Base-by-base conservation (phyloP, 2,113 vertebrate genomes). In the Condylura cristata region DNA sequence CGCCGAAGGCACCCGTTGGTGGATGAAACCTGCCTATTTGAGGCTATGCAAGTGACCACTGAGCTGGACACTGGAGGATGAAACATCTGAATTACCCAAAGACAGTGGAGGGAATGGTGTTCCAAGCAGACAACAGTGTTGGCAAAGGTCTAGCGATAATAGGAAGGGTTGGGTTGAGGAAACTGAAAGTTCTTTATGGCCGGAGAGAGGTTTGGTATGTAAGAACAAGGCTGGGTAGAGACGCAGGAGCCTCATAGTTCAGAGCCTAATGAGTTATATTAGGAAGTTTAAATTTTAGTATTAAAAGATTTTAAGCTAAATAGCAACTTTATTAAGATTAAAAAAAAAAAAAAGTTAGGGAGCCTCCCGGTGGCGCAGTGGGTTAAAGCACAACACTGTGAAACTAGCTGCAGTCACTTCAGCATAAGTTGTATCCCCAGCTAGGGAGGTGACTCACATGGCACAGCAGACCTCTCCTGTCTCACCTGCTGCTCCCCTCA, bases 221-320 rank as follows among this genome's bases (percentile, higher is more conserved):
- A 30, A 28, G 89, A 22, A 71, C 48, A 53, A 26, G 26, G 20
- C 37, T 37, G 32, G 4, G 26, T 16, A 66, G 26, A 46, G 58
- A 72, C 28, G 8, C 22, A 32, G 26, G 7, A 5, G 74, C 74
- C 56, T 68, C 71, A 37, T 86, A 39, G 24, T 51, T 93, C 28
- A 61, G 85, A 93, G 14, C 74, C 28, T 61, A 71, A 41, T 87
- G 68, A 91, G 4, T 26, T 91, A 2, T 66, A n/a, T 68, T 48
- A 41, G 32, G 5, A 66, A 94, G 22, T 68, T 82, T 89, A 46
- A 89, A 60, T n/a, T 60, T 89, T 11, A 24, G 12, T 86, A 60
- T 60, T 83, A 34, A 60, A 60, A 90, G 86, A 58, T 61, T 87
- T 74, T 61, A 94, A 88, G 51, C 37, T 60, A 46, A 90, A 82